Base-by-base conservation (phyloP, 2,797 vertebrate genomes). In the Gymnocypris eckloni region DNA sequence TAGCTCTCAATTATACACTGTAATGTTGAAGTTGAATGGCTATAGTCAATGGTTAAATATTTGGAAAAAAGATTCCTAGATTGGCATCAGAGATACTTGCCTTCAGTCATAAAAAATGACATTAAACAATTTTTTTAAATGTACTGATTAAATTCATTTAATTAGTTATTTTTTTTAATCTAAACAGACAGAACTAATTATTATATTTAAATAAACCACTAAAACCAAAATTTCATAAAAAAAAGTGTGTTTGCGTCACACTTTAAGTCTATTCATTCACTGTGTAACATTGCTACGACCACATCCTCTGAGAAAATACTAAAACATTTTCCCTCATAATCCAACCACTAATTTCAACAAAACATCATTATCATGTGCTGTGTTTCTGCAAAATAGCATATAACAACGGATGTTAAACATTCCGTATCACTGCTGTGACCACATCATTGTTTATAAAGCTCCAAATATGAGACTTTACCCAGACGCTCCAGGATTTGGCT, bases 401-500 rank as follows among this genome's bases (percentile, higher is more conserved):
- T 77, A 56, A 77, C 52, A 77, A 56, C 0, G 2, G 50, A 56
- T 56, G 52, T 56, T 77, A 77, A 77, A 77, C 52, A 4, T 77
- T 39, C 33, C 52, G 20, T 77, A 56, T 56, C 75, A n/a, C 33
- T 39, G 33, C 52, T 56, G 52, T 77, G 20, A 77, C 33, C 20
- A 41, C 75, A 77, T 39, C 52, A 33, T 75, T 18, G 45, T 75
- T 75, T 75, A 52, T 33, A 75, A 28, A 2, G 0, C 72, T 52
- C 15, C 28, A 52, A 76, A 76, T 37, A 37, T 52, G 25, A 52
- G 48, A 56, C 75, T 56, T 56, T n/a, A 77, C 20, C 39, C 25
- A 85, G 77, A 85, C 25, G 37, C 22, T 81, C 41, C 56, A 48
- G 48, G 11, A 52, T 48, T 33, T 64, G 75, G 72, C 72, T 83